phyloP scores from a whole-genome alignment of 2,888 invertebrate species.

The Mystacides longicornis region DNA sequence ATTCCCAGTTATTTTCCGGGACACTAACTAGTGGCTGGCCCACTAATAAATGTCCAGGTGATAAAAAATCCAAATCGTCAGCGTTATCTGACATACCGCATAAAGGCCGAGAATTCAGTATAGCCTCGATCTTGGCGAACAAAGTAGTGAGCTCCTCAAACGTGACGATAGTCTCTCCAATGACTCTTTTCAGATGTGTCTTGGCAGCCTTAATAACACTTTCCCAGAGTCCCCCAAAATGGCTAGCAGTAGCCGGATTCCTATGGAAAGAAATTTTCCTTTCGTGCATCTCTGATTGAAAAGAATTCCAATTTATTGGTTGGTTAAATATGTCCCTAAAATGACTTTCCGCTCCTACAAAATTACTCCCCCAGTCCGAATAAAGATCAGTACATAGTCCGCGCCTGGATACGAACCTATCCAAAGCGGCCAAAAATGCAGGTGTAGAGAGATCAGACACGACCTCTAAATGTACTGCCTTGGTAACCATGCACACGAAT shows the following conservation, averaged over 20 bases:
- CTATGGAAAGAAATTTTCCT: neutral
- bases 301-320: neutral
- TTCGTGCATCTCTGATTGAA: neutral
- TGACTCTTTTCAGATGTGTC: neutral
- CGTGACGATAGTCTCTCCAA: neutral
- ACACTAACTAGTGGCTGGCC: neutral
- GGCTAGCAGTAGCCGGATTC: neutral
- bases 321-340: neutral
- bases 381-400: neutral
- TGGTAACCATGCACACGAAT: slow-evolving; percentile 3
- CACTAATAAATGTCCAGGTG: neutral
- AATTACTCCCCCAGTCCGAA: neutral
- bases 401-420: neutral
- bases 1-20: neutral
- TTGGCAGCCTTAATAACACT: neutral
- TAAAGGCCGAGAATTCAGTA: neutral
- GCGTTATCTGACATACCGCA: neutral
- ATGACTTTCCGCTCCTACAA: neutral
- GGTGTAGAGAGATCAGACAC: neutral
- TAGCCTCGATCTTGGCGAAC: neutral
- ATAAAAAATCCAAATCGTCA: neutral
- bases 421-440: neutral
- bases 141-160: neutral
- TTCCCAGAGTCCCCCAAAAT: neutral
- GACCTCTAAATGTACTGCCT: neutral